phyloP scores from a whole-genome alignment of 1,140 invertebrate species.

The Drosophila elegans region DNA sequence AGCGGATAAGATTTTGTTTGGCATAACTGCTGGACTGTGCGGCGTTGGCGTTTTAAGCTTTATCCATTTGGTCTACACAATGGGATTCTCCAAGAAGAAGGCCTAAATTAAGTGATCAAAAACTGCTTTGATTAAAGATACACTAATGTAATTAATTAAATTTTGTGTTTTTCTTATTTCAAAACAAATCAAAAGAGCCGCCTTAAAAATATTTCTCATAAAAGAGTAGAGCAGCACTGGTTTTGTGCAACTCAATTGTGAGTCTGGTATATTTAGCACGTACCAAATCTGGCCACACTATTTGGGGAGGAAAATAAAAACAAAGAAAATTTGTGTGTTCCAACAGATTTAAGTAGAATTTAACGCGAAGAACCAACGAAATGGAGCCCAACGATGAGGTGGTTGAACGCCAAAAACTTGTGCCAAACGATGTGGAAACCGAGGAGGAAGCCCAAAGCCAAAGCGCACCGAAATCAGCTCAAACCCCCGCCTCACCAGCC shows the following conservation, averaged over 20 bases:
- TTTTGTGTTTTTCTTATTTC: not conserved
- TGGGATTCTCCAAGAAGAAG: conserved; percentile 83
- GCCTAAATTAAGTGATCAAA: conserved; percentile 46
- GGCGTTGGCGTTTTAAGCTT: conserved; percentile 76
- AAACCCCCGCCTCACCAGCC: conserved; percentile 77
- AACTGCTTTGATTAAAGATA: conserved; percentile 29
- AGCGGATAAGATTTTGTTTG: conserved; percentile 75
- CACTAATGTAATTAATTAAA: not conserved
- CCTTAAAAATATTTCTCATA: not conserved
- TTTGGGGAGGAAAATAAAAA: conserved; percentile 46
- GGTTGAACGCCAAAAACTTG: conserved; percentile 80
- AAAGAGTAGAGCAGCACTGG: conserved; percentile 3
- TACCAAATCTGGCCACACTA: conserved; percentile 8
- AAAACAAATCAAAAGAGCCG: not conserved
- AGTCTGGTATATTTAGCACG: not conserved
- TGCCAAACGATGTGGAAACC: conserved; percentile 78
- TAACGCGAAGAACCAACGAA: conserved; percentile 7
- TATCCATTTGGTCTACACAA: conserved; percentile 69
- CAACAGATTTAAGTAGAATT: conserved; percentile 22
- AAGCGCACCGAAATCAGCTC: conserved; percentile 73
- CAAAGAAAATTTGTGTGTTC: conserved; percentile 44
- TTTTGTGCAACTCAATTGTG: not conserved
- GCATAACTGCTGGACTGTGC: conserved; percentile 74
- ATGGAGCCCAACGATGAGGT: conserved; percentile 84
- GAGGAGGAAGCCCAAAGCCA: conserved; percentile 78